phyloP scores from a whole-genome alignment of 2,113 vertebrate genomes.

The Dicrurus megarhynchus region DNA sequence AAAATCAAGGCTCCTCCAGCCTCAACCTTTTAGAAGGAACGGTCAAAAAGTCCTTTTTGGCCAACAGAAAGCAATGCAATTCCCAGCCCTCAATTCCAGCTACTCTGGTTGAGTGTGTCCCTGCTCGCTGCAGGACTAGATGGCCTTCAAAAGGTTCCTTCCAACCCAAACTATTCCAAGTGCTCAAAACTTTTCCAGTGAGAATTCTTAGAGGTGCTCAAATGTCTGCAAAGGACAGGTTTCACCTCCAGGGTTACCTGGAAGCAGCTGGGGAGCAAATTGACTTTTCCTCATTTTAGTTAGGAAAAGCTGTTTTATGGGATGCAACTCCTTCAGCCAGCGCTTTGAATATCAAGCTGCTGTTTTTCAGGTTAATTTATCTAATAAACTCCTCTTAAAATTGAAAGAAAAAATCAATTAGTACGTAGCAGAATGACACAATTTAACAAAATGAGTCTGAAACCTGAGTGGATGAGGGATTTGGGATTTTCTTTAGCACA shows the following conservation, averaged over 20 bases:
- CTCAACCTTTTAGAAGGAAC: neutral
- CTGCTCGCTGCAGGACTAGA: neutral
- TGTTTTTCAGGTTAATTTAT: neutral
- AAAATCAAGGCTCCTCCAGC: neutral
- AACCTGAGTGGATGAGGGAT: neutral
- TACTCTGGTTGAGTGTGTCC: neutral
- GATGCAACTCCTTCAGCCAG: neutral
- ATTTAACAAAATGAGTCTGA: neutral
- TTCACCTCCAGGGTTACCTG: neutral
- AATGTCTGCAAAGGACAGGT: neutral
- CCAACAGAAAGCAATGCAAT: neutral
- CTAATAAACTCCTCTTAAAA: neutral
- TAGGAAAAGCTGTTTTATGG: neutral
- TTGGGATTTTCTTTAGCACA: neutral
- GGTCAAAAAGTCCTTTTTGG: neutral
- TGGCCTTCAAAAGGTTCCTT: neutral
- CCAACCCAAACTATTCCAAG: neutral
- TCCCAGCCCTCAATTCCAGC: neutral
- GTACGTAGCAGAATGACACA: rapidly evolving
- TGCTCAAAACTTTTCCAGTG: neutral
- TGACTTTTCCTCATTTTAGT: neutral
- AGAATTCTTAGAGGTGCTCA: neutral
- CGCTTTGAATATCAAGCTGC: neutral
- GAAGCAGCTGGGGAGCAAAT: neutral
- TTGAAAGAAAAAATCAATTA: neutral